phyloP scores from a whole-genome alignment of 1,140 invertebrate species.

The Ceratosolen fusciceps region DNA sequence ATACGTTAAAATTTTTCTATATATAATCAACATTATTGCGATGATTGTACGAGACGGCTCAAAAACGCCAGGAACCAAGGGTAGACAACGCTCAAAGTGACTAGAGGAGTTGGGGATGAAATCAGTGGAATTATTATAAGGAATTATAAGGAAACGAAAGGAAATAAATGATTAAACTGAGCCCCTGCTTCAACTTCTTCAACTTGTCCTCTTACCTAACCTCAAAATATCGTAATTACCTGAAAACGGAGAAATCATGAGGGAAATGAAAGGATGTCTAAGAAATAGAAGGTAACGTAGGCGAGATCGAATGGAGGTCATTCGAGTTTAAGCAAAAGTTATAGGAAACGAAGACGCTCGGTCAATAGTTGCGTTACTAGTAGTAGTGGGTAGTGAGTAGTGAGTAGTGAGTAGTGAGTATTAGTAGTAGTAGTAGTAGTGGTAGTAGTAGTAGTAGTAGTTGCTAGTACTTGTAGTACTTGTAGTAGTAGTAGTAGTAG shows the following conservation, averaged over 20 bases:
- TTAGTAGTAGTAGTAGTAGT: no score
- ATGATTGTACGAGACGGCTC: constrained; percentile 27
- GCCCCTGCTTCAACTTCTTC: neutral
- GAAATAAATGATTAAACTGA: neutral
- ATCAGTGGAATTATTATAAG: neutral
- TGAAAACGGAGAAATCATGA: no score
- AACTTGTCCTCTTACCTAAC: neutral
- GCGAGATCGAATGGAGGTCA: neutral
- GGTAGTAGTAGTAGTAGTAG: no score
- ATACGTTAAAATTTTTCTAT: constrained; percentile 21
- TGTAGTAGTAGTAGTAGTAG: no score
- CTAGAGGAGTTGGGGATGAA: neutral
- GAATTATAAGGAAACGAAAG: no score
- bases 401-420: no score
- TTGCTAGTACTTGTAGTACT: no score
- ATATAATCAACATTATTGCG: constrained; percentile 23
- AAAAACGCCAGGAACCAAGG: neutral
- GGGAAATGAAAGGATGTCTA: neutral
- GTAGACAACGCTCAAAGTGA: neutral
- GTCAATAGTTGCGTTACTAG: no score
- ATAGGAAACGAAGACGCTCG: neutral
- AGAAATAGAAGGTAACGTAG: neutral
- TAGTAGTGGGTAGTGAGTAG: no score
- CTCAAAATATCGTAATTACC: no score
- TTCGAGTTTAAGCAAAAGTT: neutral